Evolutionary conservation across 2,888 invertebrate species (phyloP).

Genomic region (Leptinotarsa haldemani): DNA sequence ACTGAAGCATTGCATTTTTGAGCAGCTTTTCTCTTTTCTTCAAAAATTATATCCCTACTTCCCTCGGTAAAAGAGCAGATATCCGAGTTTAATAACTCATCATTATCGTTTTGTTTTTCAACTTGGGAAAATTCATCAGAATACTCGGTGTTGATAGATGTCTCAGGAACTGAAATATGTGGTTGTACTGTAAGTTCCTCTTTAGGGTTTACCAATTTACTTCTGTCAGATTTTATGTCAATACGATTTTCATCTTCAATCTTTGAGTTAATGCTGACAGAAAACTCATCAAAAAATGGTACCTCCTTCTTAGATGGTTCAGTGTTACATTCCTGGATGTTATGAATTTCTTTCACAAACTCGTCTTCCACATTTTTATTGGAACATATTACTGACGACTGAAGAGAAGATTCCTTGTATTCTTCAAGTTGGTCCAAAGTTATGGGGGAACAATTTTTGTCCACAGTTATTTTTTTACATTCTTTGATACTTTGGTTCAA

Average conservation of each 20-base stretch:
- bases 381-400: slow-evolving; percentile 29
- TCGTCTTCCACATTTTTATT: slow-evolving; percentile 31
- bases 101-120: background rate
- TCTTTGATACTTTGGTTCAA: slow-evolving; percentile 42
- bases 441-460: slow-evolving; percentile 56
- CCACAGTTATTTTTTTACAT: slow-evolving; percentile 49
- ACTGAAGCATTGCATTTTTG: background rate
- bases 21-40: background rate
- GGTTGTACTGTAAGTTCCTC: slow-evolving; percentile 2
- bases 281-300: slow-evolving; percentile 47
- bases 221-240: background rate
- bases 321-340: slow-evolving; percentile 32
- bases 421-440: slow-evolving; percentile 50
- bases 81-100: background rate
- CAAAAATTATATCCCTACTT: background rate
- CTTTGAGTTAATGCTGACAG: slow-evolving; percentile 12
- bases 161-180: slow-evolving; percentile 20
- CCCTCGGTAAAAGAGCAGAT: background rate
- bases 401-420: slow-evolving; percentile 40
- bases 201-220: background rate
- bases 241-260: background rate
- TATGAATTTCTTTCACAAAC: slow-evolving; percentile 29
- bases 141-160: slow-evolving; percentile 21
- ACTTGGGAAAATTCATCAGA: background rate
- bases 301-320: slow-evolving; percentile 43